A percentile compares a stretch with the other conserved stretches of the same genome.
Conservation (phyloP, 2,797 vertebrate species). For the Pipistrellus pipistrellus region DNA sequence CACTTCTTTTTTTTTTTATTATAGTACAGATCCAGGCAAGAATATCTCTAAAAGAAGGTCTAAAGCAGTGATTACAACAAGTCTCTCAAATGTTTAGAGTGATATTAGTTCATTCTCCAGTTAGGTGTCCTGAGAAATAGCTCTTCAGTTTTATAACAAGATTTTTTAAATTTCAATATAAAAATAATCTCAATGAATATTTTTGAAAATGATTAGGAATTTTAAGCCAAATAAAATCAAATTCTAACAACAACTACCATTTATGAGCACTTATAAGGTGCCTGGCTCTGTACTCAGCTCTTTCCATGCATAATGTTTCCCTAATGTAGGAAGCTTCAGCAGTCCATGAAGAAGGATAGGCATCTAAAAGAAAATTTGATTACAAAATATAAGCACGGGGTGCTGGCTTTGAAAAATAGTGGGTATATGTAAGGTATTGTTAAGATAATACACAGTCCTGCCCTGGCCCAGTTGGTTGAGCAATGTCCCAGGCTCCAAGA, state of each 20-base stretch:
- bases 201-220: conserved; percentile 14
- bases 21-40: not conserved
- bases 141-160: conserved; percentile 17
- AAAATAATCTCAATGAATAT: conserved; percentile 34
- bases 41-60: conserved; percentile 22
- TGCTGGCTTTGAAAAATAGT: conserved; percentile 11
- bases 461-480: not conserved
- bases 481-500: rapidly evolving
- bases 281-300: not conserved
- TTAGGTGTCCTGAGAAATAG: conserved; percentile 45
- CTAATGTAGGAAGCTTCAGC: not conserved
- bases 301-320: conserved; percentile 5
- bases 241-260: not conserved
- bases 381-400: conserved; percentile 20
- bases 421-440: not conserved
- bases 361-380: conserved; percentile 56
- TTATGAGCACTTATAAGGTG: conserved; percentile 13
- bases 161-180: conserved; percentile 20
- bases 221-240: conserved; percentile 57
- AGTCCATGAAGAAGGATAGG: conserved; percentile 42
- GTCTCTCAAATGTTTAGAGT: not conserved
- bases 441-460: conserved; percentile 27
- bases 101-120: not conserved
- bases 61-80: conserved; percentile 49
- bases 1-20: conserved; percentile 6